Percentiles rank a stretch among this genome's conserved stretches.
Conservation (phyloP, 1,140 invertebrate species). For the Drosophila persimilis region DNA sequence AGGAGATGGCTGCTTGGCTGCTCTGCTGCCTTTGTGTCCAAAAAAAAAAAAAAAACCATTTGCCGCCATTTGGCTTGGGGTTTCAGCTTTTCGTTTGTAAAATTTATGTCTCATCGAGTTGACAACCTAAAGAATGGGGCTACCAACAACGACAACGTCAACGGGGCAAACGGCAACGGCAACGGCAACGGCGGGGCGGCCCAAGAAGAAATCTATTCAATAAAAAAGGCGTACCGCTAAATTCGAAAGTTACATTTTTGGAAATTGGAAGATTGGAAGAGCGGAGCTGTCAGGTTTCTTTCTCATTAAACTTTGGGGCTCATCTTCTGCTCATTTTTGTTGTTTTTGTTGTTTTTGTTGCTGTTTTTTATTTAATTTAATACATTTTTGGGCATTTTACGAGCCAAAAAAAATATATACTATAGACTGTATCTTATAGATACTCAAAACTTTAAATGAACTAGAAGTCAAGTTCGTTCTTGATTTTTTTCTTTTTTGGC, state of each 20-base stretch:
- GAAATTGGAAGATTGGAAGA: constrained; percentile 56
- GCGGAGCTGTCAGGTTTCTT: constrained; percentile 68
- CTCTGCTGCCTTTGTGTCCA: constrained; percentile 65
- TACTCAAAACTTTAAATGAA: constrained; percentile 58
- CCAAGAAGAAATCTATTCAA: constrained; percentile 53
- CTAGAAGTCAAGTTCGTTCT: constrained; percentile 79
- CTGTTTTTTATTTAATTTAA: constrained; percentile 67
- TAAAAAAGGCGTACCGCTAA: constrained; percentile 80
- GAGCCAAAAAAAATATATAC: constrained; percentile 51
- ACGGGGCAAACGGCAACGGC: constrained; percentile 44
- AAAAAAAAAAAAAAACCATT: constrained; percentile 43
- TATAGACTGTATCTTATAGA: constrained; percentile 12
- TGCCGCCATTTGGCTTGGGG: constrained; percentile 68
- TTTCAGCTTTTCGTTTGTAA: constrained; percentile 69
- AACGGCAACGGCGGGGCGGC: constrained; percentile 23
- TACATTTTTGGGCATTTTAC: constrained; percentile 72
- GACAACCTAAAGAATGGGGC: constrained; percentile 78
- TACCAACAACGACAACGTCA: constrained; percentile 42
- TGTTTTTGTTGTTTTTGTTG: constrained; percentile 21
- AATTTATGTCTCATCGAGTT: constrained; percentile 80
- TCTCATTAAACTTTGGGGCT: constrained; percentile 72
- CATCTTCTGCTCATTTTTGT: constrained; percentile 1
- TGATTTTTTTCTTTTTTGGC: constrained; percentile 57
- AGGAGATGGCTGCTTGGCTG: constrained; percentile 3
- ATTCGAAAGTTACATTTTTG: constrained; percentile 81